A percentile compares a stretch with the other conserved stretches of the same genome.
phyloP scores from a whole-genome alignment of 1,140 invertebrate genomes.

The Samia ricini region DNA sequence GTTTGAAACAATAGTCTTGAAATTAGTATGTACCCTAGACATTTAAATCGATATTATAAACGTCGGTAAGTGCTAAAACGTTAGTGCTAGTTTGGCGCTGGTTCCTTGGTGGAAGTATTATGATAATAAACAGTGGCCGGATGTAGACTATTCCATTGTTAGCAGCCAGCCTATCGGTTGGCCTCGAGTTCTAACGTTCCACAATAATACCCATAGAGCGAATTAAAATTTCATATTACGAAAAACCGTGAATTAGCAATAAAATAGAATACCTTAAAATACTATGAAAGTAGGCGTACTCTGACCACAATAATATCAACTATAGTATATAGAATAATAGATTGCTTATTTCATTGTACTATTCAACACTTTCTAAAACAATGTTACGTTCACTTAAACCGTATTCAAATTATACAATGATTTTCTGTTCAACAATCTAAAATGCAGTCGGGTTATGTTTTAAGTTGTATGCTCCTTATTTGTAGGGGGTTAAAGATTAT shows the following conservation, averaged over 20 bases:
- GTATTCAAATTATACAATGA: slow-evolving; percentile 45
- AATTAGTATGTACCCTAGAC: slow-evolving; percentile 15
- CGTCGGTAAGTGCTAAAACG: slow-evolving; percentile 32
- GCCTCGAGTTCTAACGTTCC: slow-evolving; percentile 47
- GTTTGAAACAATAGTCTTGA: slow-evolving; percentile 11
- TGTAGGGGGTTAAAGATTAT: slow-evolving; percentile 18
- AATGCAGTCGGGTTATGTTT: slow-evolving; percentile 11
- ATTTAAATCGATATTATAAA: slow-evolving; percentile 42
- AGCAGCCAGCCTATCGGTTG: slow-evolving; percentile 45
- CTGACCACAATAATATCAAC: slow-evolving; percentile 24
- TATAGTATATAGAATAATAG: slow-evolving; percentile 23
- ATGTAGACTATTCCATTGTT: slow-evolving; percentile 74
- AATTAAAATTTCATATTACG: slow-evolving; percentile 9
- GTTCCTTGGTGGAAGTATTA: slow-evolving; percentile 67
- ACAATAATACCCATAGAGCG: slow-evolving; percentile 36
- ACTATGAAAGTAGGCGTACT: slow-evolving; percentile 39
- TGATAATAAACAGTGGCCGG: slow-evolving; percentile 65
- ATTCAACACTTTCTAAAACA: slow-evolving; percentile 50
- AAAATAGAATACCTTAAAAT: slow-evolving; percentile 21
- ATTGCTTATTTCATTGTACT: slow-evolving; percentile 27
- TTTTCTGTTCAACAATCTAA: slow-evolving; percentile 31
- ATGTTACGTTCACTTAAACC: slow-evolving; percentile 38
- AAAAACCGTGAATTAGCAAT: slow-evolving; percentile 31
- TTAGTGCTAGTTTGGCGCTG: slow-evolving; percentile 23
- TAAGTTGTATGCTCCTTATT: slow-evolving; percentile 4